phyloP scores from a whole-genome alignment of 92 coral and sea anemone species.

The Siderastrea siderea region DNA sequence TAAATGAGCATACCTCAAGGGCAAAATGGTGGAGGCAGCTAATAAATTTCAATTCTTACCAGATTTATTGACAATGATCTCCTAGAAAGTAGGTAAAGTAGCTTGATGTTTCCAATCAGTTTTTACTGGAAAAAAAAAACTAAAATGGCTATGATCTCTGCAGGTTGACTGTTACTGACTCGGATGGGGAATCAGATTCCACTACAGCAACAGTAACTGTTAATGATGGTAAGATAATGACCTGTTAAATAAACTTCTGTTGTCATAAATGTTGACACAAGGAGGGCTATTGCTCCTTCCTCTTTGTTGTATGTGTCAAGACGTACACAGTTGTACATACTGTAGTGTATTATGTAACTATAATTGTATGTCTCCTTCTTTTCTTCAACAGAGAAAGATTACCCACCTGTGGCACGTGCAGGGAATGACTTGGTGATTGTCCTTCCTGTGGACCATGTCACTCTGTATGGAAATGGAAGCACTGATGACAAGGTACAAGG shows the following conservation, averaged over 20 bases:
- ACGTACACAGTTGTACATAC: neutral
- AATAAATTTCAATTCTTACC: no score
- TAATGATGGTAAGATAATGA: slow-evolving; percentile 80
- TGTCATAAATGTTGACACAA: neutral
- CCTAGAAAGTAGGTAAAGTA: no score
- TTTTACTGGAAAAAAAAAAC: no score
- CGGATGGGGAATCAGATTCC: slow-evolving; percentile 94
- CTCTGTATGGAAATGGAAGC: slow-evolving; percentile 89
- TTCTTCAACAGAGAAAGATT: slow-evolving; percentile 91
- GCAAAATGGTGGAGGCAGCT: no score
- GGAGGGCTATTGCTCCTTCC: no score
- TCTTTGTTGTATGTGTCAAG: neutral
- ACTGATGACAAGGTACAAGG: slow-evolving; percentile 93
- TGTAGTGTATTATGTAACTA: neutral
- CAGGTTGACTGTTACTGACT: slow-evolving; percentile 94
- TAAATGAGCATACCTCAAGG: no score
- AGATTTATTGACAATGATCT: no score
- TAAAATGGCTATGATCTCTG: neutral
- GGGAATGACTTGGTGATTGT: slow-evolving; percentile 94
- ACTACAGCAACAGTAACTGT: slow-evolving; percentile 97
- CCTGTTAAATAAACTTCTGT: neutral
- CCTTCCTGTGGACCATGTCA: slow-evolving; percentile 89
- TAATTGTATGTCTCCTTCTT: neutral
- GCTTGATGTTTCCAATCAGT: no score
- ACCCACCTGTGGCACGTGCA: slow-evolving; percentile 99